Base-by-base conservation (phyloP, 2,113 vertebrate species). In the Struthidea cinerea region DNA sequence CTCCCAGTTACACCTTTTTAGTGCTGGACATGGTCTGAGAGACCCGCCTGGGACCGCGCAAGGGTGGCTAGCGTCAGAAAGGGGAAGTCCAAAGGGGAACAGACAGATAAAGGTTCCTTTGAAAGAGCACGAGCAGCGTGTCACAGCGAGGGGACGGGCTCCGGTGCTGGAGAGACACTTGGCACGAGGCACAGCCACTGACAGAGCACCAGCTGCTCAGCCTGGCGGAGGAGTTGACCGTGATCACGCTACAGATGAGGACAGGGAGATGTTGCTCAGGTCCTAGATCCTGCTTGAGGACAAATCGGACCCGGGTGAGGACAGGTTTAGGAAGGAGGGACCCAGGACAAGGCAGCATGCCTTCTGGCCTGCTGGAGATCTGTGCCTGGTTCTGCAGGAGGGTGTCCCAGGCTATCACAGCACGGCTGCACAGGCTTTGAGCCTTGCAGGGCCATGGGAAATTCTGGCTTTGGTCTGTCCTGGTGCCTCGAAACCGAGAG, bases 301-400 rank as follows among this genome's bases (percentile, higher is more conserved):
- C 47, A 35, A 33, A 33, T 2, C 1, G 1, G 50, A 70, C 37
- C 27, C 32, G 0, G 17, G 23, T 4, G 55, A 44, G 52, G 67
- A 3, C 16, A 0, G 35, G 13, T 19, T 44, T 28, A 21, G 69
- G 37, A 35, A 44, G 10, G 2, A 73, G 55, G 65, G 23, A 57
- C 1, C 6, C 44, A 2, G 37, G 39, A 42, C 79, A 11, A 11
- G 53, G 65, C 78, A 49, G 88, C 1, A 3, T 26, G 65, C 60
- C 46, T 47, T 41, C 75, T 41, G 39, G 68, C 50, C 41, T 35
- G 56, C 52, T 2, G 0, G 27, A 14, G 39, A 5, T 55, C n/a
- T 11, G 0, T 8, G 8, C 13, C 71, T 10, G 33, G 4, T 4
- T 47, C 16, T 23, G 22, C 2, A 1, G 3, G 44, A 13, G 5